Evolutionary conservation across 2,888 invertebrate species (phyloP), one percentile per base, ranked within the genome.

Genomic region (Archips crataeganus): DNA sequence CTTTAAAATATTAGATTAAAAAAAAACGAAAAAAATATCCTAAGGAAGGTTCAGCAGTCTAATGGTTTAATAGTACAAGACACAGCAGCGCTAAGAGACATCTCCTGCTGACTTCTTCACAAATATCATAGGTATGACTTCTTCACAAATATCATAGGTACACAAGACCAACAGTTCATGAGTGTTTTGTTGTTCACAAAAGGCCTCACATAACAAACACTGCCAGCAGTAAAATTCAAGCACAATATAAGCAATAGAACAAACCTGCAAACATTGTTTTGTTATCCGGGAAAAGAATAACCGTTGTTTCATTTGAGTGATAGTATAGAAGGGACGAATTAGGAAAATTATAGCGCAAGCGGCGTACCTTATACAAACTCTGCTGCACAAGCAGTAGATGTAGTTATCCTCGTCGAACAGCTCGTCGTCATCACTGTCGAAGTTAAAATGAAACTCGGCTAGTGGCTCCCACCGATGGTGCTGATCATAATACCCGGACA

Each of bases 331-430:
- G 23, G 10, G 10, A 57, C 11, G 1, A 11, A 57, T 2, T 3
- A 1, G 10, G 57, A 57, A 57, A 57, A 32, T 57, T 39, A 60
- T 36, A 36, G 32, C 2, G n/a, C 10, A 10, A 32, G 60, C 36
- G n/a, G 72, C 91, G 91, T 93, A 97, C 97, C 96, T 95, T 83
- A 96, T 94, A 83, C 96, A 96, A 76, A 96, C 96, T 89, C 97
- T 94, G 87, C 96, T 97, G 88, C 96, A 97, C 76, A 97, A 94
- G 88, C 97, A 97, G 84, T 96, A 96, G 80, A 96, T 93, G 82
- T 95, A 95, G 82, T 95, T 95, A 64, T 95, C 91, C 74, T 92
- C 88, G 75, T 91, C 87, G 71, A 81, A 79, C 34, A 86, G 82
- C 36, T 88, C 86, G 74, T 87, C 85, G 77, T 87, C 86, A 74